Base-by-base conservation (phyloP, 2,888 invertebrate species). In the Andrena bicolor region DNA sequence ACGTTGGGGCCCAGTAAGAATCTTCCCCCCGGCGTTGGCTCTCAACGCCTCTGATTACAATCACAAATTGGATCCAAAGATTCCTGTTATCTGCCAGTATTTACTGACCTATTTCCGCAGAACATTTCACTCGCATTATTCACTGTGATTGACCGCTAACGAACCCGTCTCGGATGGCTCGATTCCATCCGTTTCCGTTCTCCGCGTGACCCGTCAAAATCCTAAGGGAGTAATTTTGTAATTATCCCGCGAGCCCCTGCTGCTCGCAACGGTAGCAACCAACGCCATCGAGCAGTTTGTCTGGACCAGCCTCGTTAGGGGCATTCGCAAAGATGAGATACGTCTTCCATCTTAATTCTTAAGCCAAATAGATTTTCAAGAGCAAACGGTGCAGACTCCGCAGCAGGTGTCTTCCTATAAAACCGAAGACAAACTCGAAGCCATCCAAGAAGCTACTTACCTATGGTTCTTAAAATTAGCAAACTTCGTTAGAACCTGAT, bases 141-240 rank as follows among this genome's bases (percentile, higher is more conserved):
- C 76, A 32, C 28, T 56, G 78, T 81, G 80, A 86, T 73, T 89
- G 58, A 82, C 80, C 82, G 72, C 82, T 89, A 87, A 88, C 85
- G 85, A 89, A 81, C 86, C 61, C 70, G 64, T 80, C 63, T 51
- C 70, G 75, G 76, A 79, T 70, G 65, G 49, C 53, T 49, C 49
- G 75, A 66, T 66, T 49, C 60, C 51, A 64, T 48, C 60, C 72
- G 58, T 73, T 76, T 69, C 76, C 58, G 58, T 79, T 72, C 66
- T 32, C 56, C 32, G 63, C 23, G 49, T 60, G 35, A 72, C 63
- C 81, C 23, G 80, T 85, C 80, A 72, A 84, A 84, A 84, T 88
- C 88, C 88, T 86, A 60, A 79, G 86, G 88, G 89, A 89, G 87
- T 89, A 82, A 89, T 88, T 89, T 88, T 78, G 87, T 83, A 89